These are phyloP conservation scores for Lapara coniferarum DNA, from an alignment of 2,888 invertebrate genomes.

Conservation along the genomic window DNA sequence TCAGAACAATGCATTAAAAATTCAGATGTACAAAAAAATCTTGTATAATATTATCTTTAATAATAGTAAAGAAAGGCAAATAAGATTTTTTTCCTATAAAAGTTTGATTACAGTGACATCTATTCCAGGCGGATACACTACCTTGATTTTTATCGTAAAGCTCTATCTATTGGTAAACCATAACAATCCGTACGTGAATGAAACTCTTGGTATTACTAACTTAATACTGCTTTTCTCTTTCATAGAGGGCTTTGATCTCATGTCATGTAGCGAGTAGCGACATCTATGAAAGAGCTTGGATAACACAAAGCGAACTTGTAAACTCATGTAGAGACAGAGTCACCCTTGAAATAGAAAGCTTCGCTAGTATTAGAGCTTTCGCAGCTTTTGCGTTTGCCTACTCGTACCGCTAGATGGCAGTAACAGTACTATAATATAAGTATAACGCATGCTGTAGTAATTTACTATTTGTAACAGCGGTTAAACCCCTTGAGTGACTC, in stretches of 20 bases:
- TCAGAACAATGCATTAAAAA: too few species aligned
- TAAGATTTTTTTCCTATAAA: background rate
- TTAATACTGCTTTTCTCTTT: too few species aligned
- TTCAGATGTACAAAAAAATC: too few species aligned
- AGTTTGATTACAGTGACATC: background rate
- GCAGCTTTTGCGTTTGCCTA: conserved; percentile 1
- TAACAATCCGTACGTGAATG: too few species aligned
- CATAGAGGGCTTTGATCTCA: background rate
- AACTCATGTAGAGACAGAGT: too few species aligned
- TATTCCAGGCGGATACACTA: background rate
- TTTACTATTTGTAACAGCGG: conserved; percentile 24
- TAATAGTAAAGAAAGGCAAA: too few species aligned
- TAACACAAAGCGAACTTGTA: background rate
- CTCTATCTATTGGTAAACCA: background rate
- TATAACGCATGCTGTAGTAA: background rate
- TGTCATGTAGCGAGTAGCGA: background rate
- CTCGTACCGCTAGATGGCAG: conserved; percentile 3
- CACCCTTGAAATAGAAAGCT: background rate
- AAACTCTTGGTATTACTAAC: too few species aligned
- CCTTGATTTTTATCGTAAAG: background rate
- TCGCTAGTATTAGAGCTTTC: background rate
- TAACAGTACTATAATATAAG: background rate
- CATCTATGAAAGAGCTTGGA: background rate
- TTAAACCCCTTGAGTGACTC: conserved; percentile 12
- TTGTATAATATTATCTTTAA: too few species aligned